Evolutionary conservation across 2,888 invertebrate species (phyloP).

Genomic region (Chymomyza caudatula): DNA sequence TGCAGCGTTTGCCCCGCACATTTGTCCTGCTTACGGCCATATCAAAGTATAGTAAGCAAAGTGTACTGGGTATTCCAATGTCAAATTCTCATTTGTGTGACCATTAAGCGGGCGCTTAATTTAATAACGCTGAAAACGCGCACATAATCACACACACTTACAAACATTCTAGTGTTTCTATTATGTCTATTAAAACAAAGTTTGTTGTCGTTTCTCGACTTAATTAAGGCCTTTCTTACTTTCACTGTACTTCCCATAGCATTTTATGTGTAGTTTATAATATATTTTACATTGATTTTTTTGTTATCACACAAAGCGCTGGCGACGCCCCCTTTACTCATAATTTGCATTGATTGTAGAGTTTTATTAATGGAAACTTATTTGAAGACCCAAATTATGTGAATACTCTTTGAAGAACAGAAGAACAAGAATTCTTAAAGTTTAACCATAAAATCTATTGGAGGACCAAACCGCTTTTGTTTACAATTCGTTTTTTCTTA

Average conservation of each 20-base stretch:
- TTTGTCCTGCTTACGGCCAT: no score
- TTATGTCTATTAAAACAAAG: background rate
- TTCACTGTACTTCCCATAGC: background rate
- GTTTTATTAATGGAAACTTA: no score
- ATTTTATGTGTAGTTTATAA: constrained; percentile 31
- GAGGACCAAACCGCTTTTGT: no score
- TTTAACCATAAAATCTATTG: no score
- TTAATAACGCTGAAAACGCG: constrained; percentile 46
- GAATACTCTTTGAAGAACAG: no score
- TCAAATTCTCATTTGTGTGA: background rate
- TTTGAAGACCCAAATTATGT: no score
- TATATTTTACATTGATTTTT: constrained; percentile 66
- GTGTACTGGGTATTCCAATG: no score
- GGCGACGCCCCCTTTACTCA: background rate
- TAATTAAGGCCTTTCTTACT: background rate
- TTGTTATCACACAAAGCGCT: background rate
- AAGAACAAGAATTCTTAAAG: no score
- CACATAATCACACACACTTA: constrained; percentile 5
- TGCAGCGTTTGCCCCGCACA: no score
- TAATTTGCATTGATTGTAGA: background rate
- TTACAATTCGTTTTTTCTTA: no score
- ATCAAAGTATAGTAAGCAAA: no score
- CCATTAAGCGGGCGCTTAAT: constrained; percentile 36
- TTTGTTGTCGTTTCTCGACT: background rate
- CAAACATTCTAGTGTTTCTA: constrained; percentile 4